Percentiles rank a stretch among this genome's conserved stretches.
phyloP scores from a whole-genome alignment of 2,113 vertebrate genomes.

The Zosterops pallidus region DNA sequence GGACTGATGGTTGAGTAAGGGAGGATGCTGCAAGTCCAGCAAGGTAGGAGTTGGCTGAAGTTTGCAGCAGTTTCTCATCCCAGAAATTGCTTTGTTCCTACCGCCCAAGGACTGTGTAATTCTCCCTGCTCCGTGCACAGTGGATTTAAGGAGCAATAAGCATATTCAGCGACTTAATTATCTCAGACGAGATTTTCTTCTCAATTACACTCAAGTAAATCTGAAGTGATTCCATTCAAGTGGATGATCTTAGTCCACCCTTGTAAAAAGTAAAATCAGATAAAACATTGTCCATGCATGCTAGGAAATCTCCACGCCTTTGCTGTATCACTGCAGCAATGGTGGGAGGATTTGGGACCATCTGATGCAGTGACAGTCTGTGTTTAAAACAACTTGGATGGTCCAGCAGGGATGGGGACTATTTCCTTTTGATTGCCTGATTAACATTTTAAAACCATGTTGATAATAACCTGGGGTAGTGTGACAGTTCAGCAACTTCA shows the following conservation, averaged over 20 bases:
- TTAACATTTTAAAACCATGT: constrained; percentile 68
- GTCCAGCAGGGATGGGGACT: neutral
- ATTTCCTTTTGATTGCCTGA: constrained; percentile 55
- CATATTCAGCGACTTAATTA: constrained; percentile 30
- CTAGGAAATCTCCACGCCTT: neutral
- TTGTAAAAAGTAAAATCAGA: neutral
- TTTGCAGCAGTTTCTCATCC: neutral
- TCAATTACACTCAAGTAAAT: constrained; percentile 52
- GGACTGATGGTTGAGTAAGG: neutral
- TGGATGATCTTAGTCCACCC: neutral
- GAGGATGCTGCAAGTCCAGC: neutral
- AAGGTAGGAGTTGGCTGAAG: neutral
- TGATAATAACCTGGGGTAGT: constrained; percentile 69
- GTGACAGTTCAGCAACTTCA: constrained; percentile 74
- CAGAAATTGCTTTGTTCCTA: neutral
- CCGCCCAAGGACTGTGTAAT: neutral
- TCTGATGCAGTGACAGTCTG: neutral
- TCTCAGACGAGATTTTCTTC: constrained; percentile 44
- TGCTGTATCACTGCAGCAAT: neutral
- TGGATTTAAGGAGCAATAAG: constrained; percentile 13
- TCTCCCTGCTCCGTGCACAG: neutral
- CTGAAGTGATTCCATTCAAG: constrained; percentile 27
- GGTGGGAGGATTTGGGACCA: neutral
- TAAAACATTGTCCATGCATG: neutral
- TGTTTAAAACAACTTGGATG: constrained; percentile 7